Evolutionary conservation across 2,797 vertebrate genomes (phyloP), one percentile per base, ranked within the genome.

Genomic region (Melanotaenia parkinsoni): DNA sequence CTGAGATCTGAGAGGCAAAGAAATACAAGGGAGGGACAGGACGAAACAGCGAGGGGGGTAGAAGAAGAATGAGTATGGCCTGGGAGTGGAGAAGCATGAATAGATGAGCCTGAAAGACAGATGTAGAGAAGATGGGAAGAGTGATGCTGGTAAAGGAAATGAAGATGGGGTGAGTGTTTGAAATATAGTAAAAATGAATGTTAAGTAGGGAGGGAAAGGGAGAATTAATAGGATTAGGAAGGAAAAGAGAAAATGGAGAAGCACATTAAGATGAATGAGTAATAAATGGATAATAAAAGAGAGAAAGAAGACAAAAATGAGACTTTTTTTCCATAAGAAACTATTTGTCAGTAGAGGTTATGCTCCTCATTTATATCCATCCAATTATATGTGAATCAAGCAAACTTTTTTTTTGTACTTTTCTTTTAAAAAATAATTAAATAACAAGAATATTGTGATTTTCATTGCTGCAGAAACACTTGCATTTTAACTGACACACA

Each of bases 1-100:
- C 89, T 92, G 91, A 92, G 90, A 93, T 92, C 87, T 89, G 89
- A 93, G 90, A 88, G 68, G 82, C 69, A 78, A 75, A 85, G 81
- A 72, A 73, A 84, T 74, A 85, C 81, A 84, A 76, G 79, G 51
- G 67, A 72, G 74, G 58, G 70, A 33, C 61, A 45, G 74, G 54
- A 58, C 22, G 22, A 64, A 38, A 72, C 47, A 62, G 67, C 53
- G 61, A 74, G 69, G 60, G 58, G 45, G 72, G 63, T 16, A 35
- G 68, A 14, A 65, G 67, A 72, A 82, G 66, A 84, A 82, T 70
- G 74, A 58, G 51, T 67, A 9, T 71, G 72, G 70, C 60, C 61
- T 37, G 62, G 72, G 65, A 53, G 75, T 70, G 59, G 67, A 76
- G 9, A 20, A 63, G 43, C 22, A 63, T 64, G 63, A 47, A 73